Base-by-base conservation (phyloP, 2,888 invertebrate species). In the Parnassius smintheus region DNA sequence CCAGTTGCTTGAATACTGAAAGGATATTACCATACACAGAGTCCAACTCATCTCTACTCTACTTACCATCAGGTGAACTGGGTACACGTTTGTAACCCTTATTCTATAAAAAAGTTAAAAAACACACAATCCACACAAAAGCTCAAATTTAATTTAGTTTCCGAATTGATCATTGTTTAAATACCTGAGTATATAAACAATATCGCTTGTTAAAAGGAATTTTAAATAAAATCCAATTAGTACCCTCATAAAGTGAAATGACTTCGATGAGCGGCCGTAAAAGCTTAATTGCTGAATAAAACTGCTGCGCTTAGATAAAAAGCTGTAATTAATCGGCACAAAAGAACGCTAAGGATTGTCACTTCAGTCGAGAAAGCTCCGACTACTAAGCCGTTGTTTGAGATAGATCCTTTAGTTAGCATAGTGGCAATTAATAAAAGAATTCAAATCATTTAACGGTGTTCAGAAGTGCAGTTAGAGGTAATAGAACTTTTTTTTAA, bases 361-460 rank as follows among this genome's bases (percentile, higher is more conserved):
- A 59, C 55, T 63, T 49, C 25, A 9, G 48, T 3, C 2, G 50
- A 45, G 12, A 18, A 55, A 42, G 54, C 49, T 61, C 44, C 8
- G 8, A 11, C 2, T 44, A 35, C 35, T 18, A 42, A 54, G 44
- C 44, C 48, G 53, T 35, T 54, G 59, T 58, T 50, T 58, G 48
- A 52, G 45, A 59, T 45, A 25, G 52, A 60, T 54, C 48, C 48
- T 54, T 59, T 52, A 46, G 25, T 53, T 18, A 22, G 22, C 18
- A 54, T 12, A 60, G 4, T 53, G 25, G 54, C 53, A 65, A 66
- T 55, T 61, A 64, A 57, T 59, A 62, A 52, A 61, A 62, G 63
- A 53, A 54, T 62, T 65, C 45, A 54, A 55, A 63, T 45, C 13
- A 44, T 45, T 48, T 44, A 25, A 9, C 46, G 54, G 2, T 11